Base-by-base conservation (phyloP, 1,140 invertebrate species). In the Drosophila trapezifrons region DNA sequence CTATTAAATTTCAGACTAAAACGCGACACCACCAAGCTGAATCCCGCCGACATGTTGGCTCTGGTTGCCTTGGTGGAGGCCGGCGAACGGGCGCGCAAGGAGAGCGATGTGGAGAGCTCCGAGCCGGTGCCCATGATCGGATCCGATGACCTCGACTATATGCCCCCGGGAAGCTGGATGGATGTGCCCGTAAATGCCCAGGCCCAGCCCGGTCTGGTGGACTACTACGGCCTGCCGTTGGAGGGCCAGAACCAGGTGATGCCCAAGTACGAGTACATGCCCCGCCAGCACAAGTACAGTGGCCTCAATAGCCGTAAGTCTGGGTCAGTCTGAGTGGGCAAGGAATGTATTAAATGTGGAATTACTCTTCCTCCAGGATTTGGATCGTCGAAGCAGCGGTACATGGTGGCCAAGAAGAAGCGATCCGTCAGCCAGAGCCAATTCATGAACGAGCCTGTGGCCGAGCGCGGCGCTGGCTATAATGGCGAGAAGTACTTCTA, bases 391-490 rank as follows among this genome's bases (percentile, higher is more conserved):
- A 92, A 92, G 49, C 91, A 91, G 57, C 90, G 91, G 2, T 92
- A 81, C 38, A 92, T 92, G 91, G 91, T 92, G 25, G 57, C 90
- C 63, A 92, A 91, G 62, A 92, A 92, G 90, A 92, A 92, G 71
- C 83, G 91, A 17, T 91, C 91, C 7, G 52, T 92, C 27, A 83
- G 62, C 66, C 80, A 89, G 42, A 86, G 63, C 47, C 83, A 82
- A 35, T 86, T 83, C 47, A 47, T 87, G 58, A 87, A 59, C 43
- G 83, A 87, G 18, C 76, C 83, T 6, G 66, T 87, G 20, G 83
- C 71, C 27, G 83, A 87, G 10, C 83, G 84, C 27, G 72, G 83
- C 20, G 58, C 84, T 49, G 77, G 73, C 73, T 89, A 87, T 20
- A 86, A 85, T 54, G 83, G 78, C 27, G 90, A 91, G 45, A 91